Conservation (phyloP, 37 sponge, comb jelly and placozoan genomes). For the Amphimedon queenslandica region DNA sequence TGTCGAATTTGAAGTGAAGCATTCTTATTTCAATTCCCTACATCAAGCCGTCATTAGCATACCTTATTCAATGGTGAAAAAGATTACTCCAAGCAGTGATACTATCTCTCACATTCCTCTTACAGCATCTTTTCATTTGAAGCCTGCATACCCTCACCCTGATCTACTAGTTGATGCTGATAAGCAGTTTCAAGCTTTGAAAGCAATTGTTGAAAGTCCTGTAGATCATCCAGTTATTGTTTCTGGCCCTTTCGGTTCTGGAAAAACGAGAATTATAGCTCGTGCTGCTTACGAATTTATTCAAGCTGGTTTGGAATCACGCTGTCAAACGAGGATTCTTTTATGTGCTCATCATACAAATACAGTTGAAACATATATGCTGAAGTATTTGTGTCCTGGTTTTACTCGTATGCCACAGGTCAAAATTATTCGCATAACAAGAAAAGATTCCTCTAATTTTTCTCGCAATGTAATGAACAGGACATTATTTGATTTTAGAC, state of each 20-base stretch:
- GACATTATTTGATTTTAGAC: background rate
- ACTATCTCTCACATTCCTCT: background rate
- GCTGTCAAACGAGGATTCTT: constrained; percentile 17
- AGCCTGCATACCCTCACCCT: background rate
- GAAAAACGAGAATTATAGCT: constrained; percentile 62
- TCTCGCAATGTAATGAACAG: background rate
- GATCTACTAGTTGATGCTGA: background rate
- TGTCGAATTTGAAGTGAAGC: constrained; percentile 35
- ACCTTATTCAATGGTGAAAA: background rate
- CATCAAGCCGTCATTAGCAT: background rate
- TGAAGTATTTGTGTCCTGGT: constrained; percentile 38
- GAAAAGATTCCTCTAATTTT: background rate
- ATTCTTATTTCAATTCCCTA: constrained; percentile 29
- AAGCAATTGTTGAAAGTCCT: constrained; percentile 6
- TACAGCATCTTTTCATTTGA: background rate
- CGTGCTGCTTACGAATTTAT: constrained; percentile 53
- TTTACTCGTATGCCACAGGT: background rate
- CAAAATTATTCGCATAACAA: background rate
- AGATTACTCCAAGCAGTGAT: background rate
- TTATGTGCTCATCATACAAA: constrained; percentile 53
- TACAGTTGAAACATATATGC: constrained; percentile 57
- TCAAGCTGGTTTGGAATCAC: background rate
- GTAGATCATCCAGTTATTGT: constrained; percentile 35
- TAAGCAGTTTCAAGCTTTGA: constrained; percentile 27
- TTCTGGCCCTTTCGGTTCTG: constrained; percentile 78